Base-by-base conservation (phyloP, 2,113 vertebrate species). In the Hypomesus transpacificus region DNA sequence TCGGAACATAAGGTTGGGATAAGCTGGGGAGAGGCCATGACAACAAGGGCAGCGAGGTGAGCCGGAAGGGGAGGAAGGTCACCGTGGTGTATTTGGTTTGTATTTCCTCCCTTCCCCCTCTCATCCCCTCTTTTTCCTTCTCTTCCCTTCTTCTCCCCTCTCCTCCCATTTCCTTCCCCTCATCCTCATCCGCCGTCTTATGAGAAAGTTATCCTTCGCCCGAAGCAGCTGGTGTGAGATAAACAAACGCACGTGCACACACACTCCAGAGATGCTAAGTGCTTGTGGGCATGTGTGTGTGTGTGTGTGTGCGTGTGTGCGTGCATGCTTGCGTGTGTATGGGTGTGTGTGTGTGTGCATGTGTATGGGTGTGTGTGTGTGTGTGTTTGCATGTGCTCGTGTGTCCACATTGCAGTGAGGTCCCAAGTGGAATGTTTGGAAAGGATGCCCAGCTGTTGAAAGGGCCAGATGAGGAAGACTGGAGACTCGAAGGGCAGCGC, bases 211-310 rank as follows among this genome's bases (percentile, higher is more conserved):
- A 39, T 69, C 28, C 18, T 69, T 46, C 39, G 67, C 22, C 53
- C 14, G 18, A 26, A 69, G 51, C 67, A 69, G 67, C 67, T 69
- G 67, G 24, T 54, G 28, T 28, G 39, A 66, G 65, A 53, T 18
- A 66, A 24, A 21, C 39, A 66, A 66, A 66, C 65, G 50, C 51
- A 68, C 24, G 31, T 17, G 31, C 52, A 66, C 24, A 68, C 28
- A 57, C 67, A 31, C 34, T 66, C 17, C 53, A 22, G 52, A 66
- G 46, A 66, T 24, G 53, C 50, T 14, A 14, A 46, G 31, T 0
- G 28, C 22, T 17, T 20, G 54, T 6, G 28, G 9, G 61, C 34
- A 18, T 20, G 61, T 31, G 61, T 63, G 26, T 28, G 26, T 28
- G 16, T 39, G 26, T 13, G 20, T 7, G 46, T 66, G 13, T 22